phyloP scores from a whole-genome alignment of 2,888 invertebrate genomes.

The Theretra japonica region DNA sequence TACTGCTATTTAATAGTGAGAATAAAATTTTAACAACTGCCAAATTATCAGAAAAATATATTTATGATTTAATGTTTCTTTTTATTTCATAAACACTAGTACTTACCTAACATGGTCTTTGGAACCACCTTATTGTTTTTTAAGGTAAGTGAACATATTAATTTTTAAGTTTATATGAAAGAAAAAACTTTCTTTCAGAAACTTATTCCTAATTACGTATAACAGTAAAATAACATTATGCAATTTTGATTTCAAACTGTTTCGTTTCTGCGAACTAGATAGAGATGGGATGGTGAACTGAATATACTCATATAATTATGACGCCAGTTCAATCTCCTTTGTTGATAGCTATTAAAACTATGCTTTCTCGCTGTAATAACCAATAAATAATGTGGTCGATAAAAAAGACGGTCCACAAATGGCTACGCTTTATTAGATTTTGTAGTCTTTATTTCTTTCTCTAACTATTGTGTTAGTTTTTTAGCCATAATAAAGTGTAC shows the following conservation, averaged over 20 bases:
- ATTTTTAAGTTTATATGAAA: too few species aligned
- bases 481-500: constrained; percentile 9
- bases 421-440: constrained; percentile 15
- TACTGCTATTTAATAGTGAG: too few species aligned
- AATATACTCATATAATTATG: constrained; percentile 31
- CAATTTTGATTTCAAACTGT: background rate
- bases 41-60: too few species aligned
- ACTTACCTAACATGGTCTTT: too few species aligned
- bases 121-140: too few species aligned
- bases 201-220: background rate
- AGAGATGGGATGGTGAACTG: constrained; percentile 1
- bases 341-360: constrained; percentile 14
- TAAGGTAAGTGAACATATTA: too few species aligned
- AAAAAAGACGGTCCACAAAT: constrained; percentile 19
- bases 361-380: constrained; percentile 17
- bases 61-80: too few species aligned
- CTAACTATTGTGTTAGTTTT: background rate
- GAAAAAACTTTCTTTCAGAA: background rate
- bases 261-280: background rate
- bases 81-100: too few species aligned
- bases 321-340: constrained; percentile 16
- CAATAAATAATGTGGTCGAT: constrained; percentile 19
- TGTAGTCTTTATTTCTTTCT: constrained; percentile 18
- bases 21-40: too few species aligned
- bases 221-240: background rate